Percentiles rank a stretch among this genome's conserved stretches.
Conservation (phyloP, 2,797 vertebrate species). For the Rhinoraja longicauda region DNA sequence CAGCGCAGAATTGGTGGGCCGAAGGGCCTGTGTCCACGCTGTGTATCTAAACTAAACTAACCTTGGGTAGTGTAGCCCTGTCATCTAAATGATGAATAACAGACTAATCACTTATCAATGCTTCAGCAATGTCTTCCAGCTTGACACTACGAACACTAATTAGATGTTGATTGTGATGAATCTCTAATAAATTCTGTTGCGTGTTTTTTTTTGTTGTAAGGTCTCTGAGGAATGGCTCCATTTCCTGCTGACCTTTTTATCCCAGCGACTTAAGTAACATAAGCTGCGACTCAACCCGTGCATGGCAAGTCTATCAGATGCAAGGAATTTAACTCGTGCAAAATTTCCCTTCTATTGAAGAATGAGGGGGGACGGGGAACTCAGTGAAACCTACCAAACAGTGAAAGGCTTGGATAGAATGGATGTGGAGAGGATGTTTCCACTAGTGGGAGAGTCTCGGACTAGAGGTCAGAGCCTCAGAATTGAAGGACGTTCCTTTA, state of each 20-base stretch:
- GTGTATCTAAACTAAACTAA: too few relatives aligned
- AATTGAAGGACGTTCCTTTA: too few relatives aligned
- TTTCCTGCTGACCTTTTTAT: slow-evolving; percentile 28
- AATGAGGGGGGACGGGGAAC: too few relatives aligned
- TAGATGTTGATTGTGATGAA: slow-evolving; percentile 29
- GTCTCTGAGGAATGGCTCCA: not conserved
- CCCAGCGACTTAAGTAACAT: not conserved
- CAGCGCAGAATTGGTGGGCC: too few relatives aligned
- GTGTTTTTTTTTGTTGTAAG: not conserved
- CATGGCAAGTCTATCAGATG: not conserved
- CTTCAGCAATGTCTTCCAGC: slow-evolving; percentile 10
- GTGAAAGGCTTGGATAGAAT: too few relatives aligned
- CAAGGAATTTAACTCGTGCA: not conserved
- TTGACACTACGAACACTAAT: slow-evolving; percentile 1
- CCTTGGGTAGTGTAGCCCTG: not conserved
- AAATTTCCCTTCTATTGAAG: not conserved
- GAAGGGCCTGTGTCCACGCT: too few relatives aligned
- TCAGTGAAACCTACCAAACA: too few relatives aligned
- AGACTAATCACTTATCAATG: slow-evolving; percentile 24
- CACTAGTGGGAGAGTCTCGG: too few relatives aligned
- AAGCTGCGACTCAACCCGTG: not conserved
- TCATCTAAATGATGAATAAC: slow-evolving; percentile 22
- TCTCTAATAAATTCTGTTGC: slow-evolving; percentile 24
- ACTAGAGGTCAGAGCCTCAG: too few relatives aligned
- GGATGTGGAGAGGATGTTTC: too few relatives aligned